Evolutionary conservation across 2,888 invertebrate genomes (phyloP).

Genomic region (Microdon myrmicae): DNA sequence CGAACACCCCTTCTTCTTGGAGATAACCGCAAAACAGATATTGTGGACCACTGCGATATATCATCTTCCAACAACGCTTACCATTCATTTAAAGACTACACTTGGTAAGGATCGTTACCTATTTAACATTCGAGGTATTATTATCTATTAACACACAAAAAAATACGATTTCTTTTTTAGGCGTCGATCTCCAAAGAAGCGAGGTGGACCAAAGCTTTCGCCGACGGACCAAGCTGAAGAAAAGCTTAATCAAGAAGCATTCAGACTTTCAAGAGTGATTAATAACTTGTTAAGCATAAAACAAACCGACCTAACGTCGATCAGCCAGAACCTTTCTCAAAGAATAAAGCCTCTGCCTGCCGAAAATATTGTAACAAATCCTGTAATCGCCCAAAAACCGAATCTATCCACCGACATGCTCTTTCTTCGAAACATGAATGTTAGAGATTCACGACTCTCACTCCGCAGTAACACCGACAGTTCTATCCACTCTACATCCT

Average conservation of each 20-base stretch:
- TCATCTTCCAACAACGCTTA: constrained; percentile 62
- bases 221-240: constrained; percentile 71
- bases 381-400: constrained; percentile 37
- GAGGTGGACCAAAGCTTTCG: constrained; percentile 72
- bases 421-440: constrained; percentile 63
- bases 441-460: constrained; percentile 65
- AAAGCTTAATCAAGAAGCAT: constrained; percentile 75
- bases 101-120: constrained; percentile 69
- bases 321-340: constrained; percentile 45
- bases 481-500: constrained; percentile 66
- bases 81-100: constrained; percentile 70
- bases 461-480: constrained; percentile 66
- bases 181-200: constrained; percentile 66
- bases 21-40: constrained; percentile 34
- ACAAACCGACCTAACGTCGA: constrained; percentile 71
- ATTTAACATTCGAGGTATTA: neutral
- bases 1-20: constrained; percentile 32
- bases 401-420: constrained; percentile 59
- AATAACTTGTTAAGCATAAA: constrained; percentile 73
- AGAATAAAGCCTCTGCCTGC: constrained; percentile 17
- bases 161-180: constrained; percentile 41
- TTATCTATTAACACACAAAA: neutral
- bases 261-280: constrained; percentile 73
- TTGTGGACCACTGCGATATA: constrained; percentile 56
- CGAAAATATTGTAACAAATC: constrained; percentile 24